A percentile compares a stretch with the other conserved stretches of the same genome.
phyloP scores from a whole-genome alignment of 2,888 invertebrate genomes.

The Eupithecia subumbrata region DNA sequence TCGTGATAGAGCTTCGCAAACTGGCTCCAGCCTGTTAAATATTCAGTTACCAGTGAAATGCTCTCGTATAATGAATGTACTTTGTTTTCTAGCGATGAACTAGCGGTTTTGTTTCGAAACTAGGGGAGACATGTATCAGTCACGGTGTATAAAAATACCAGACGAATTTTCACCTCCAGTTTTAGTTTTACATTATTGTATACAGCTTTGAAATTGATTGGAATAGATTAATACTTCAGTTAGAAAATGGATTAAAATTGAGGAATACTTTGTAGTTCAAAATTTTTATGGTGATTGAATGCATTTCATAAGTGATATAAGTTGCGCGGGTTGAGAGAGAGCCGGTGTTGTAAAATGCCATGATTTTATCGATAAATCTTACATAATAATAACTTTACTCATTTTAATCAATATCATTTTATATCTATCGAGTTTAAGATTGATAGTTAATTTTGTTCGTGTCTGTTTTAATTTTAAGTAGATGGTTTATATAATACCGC shows the following conservation, averaged over 20 bases:
- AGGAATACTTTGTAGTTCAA: background rate
- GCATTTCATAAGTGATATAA: conserved; percentile 39
- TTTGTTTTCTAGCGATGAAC: conserved; percentile 29
- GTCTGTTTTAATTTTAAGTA: conserved; percentile 26
- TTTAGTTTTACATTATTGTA: background rate
- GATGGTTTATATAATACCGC: conserved; percentile 18
- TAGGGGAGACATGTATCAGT: conserved; percentile 35
- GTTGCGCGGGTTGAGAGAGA: conserved; percentile 40
- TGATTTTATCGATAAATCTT: conserved; percentile 42
- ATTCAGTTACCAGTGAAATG: conserved; percentile 39
- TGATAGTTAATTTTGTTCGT: conserved; percentile 33
- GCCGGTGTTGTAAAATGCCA: conserved; percentile 36
- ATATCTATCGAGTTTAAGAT: conserved; percentile 35
- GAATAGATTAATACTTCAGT: background rate
- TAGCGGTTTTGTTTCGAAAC: conserved; percentile 38
- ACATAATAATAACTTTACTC: conserved; percentile 36
- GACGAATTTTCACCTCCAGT: conserved; percentile 19
- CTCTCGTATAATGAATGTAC: conserved; percentile 41
- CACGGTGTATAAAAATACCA: conserved; percentile 30
- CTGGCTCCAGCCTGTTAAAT: conserved; percentile 23
- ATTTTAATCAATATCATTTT: conserved; percentile 38
- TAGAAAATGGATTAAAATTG: background rate
- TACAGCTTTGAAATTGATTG: background rate
- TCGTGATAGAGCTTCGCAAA: conserved; percentile 19
- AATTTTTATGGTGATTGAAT: conserved; percentile 46